These are phyloP conservation scores for Tor tambroides DNA, from an alignment of 2,113 vertebrate genomes.

Conservation along the genomic window DNA sequence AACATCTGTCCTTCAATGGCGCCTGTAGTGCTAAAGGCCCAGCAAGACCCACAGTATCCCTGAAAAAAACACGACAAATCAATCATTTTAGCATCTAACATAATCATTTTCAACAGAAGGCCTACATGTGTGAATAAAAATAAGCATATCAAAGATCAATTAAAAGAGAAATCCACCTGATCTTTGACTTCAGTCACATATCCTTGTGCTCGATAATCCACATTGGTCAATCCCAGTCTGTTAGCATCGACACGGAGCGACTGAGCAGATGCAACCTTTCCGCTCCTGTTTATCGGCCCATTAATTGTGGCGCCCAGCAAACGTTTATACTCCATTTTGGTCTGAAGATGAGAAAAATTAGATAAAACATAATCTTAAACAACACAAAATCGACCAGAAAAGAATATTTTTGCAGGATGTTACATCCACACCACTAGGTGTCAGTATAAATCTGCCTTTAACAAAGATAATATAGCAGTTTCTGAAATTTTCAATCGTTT, in stretches of 20 bases:
- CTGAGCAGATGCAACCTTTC: slow-evolving; percentile 61
- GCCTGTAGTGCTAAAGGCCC: slow-evolving; percentile 82
- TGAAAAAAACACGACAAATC: slow-evolving; percentile 50
- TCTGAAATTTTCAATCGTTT: not conserved
- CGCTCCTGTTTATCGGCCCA: slow-evolving; percentile 56
- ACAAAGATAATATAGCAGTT: not conserved
- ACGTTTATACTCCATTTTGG: slow-evolving; percentile 67
- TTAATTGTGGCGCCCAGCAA: slow-evolving; percentile 72
- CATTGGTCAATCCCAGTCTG: slow-evolving; percentile 50
- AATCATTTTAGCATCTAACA: not conserved
- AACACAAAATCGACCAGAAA: too few species aligned
- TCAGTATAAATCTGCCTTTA: not conserved
- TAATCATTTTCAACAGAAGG: not conserved
- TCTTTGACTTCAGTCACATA: slow-evolving; percentile 79
- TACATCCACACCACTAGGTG: slow-evolving; percentile 25
- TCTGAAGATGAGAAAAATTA: slow-evolving; percentile 60
- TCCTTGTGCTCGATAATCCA: slow-evolving; percentile 76
- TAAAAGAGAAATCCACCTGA: slow-evolving; percentile 64
- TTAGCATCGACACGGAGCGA: slow-evolving; percentile 64
- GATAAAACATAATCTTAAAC: not conserved
- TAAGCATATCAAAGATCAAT: slow-evolving; percentile 5
- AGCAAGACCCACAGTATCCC: slow-evolving; percentile 82
- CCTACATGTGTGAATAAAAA: not conserved
- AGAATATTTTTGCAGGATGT: not conserved
- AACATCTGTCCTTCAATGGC: slow-evolving; percentile 78